Evolutionary conservation across 2,113 vertebrate genomes (phyloP).

Genomic region (Gobiocypris rarus): DNA sequence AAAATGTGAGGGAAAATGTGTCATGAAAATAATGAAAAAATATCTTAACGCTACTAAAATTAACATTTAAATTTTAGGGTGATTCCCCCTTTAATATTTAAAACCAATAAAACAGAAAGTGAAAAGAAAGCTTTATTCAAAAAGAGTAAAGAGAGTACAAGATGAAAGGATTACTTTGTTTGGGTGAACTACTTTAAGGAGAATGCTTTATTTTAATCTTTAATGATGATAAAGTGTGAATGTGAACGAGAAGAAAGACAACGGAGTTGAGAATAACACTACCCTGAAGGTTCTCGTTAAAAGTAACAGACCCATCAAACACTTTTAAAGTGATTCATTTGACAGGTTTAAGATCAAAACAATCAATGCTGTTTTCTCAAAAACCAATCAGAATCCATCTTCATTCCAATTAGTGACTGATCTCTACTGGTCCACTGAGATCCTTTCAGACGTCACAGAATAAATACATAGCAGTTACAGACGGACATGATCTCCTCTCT

Average conservation of each 20-base stretch:
- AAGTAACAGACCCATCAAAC: background rate
- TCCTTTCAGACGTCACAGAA: background rate
- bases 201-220: background rate
- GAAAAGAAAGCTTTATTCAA: background rate
- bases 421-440: background rate
- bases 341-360: slow-evolving; percentile 19
- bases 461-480: background rate
- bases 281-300: background rate
- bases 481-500: background rate
- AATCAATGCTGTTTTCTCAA: background rate
- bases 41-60: background rate
- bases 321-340: background rate
- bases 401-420: background rate
- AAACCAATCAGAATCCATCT: background rate
- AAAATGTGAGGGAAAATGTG: background rate
- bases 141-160: no score
- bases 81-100: background rate
- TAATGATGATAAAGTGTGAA: background rate
- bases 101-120: background rate
- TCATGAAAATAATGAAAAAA: background rate
- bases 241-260: background rate
- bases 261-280: background rate
- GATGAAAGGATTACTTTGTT: background rate
- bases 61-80: background rate
- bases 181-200: background rate